Conservation (phyloP, 1,140 invertebrate species). For the Theocolax elegans region DNA sequence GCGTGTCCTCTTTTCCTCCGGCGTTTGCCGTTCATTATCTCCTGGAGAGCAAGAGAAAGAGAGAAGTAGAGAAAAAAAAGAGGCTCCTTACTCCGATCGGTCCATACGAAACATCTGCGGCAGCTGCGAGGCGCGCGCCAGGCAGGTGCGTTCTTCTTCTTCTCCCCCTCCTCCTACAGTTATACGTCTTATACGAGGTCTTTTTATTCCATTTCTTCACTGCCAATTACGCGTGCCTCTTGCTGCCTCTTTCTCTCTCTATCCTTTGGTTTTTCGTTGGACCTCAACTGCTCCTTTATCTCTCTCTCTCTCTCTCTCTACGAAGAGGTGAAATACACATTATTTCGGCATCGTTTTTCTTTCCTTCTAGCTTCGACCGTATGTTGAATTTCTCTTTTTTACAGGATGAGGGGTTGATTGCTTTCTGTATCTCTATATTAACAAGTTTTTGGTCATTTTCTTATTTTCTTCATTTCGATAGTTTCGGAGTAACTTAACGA, state of each 20-base stretch:
- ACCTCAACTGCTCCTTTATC: too few species aligned
- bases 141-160: conserved; percentile 53
- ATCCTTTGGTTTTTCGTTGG: too few species aligned
- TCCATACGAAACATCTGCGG: conserved; percentile 66
- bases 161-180: conserved; percentile 5
- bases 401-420: neutral
- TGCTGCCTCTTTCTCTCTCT: conserved; percentile 51
- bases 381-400: neutral
- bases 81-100: conserved; percentile 51
- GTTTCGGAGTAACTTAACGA: too few species aligned
- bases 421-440: neutral
- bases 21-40: conserved; percentile 26
- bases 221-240: conserved; percentile 66
- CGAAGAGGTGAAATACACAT: too few species aligned
- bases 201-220: conserved; percentile 42
- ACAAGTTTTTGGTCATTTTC: too few species aligned
- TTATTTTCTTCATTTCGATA: too few species aligned
- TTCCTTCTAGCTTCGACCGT: neutral
- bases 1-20: conserved; percentile 33
- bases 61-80: neutral
- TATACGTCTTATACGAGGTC: neutral
- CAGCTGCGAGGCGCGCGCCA: conserved; percentile 62
- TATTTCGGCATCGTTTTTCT: neutral
- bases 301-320: neutral
- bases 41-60: neutral